phyloP scores from a whole-genome alignment of 2,113 vertebrate genomes.

The Morone chrysops region DNA sequence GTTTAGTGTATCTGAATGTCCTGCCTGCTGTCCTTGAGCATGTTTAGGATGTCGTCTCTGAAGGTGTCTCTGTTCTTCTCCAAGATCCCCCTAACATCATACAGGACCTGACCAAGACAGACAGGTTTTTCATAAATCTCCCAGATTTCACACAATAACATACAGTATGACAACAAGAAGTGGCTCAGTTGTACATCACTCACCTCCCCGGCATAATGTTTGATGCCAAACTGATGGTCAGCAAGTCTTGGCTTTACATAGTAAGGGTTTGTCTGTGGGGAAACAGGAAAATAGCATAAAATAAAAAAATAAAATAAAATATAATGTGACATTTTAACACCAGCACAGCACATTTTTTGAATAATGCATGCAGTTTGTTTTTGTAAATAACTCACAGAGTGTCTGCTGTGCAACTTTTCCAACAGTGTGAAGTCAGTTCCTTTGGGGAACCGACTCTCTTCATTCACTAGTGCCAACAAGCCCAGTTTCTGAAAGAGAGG shows the following conservation, averaged over 20 bases:
- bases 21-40: constrained; percentile 95
- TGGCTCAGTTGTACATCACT: neutral
- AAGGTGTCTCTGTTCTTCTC: constrained; percentile 99
- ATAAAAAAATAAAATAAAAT: neutral
- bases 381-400: constrained; percentile 85
- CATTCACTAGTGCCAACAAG: constrained; percentile 91
- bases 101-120: constrained; percentile 88
- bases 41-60: constrained; percentile 94
- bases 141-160: neutral
- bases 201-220: constrained; percentile 94
- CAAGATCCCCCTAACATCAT: constrained; percentile 94
- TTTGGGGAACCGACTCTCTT: constrained; percentile 96
- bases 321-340: neutral
- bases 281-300: constrained; percentile 23
- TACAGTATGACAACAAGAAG: neutral
- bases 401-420: constrained; percentile 93
- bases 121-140: neutral
- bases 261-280: constrained; percentile 90
- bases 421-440: constrained; percentile 93
- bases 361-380: constrained; percentile 21
- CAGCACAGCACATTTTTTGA: neutral
- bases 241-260: constrained; percentile 92
- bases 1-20: neutral
- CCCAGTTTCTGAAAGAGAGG: constrained; percentile 89
- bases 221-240: constrained; percentile 94